Percentiles rank a stretch among this genome's conserved stretches.
Evolutionary conservation across 2,113 vertebrate species (phyloP).

Genomic region (Rhadina sibilatrix): DNA sequence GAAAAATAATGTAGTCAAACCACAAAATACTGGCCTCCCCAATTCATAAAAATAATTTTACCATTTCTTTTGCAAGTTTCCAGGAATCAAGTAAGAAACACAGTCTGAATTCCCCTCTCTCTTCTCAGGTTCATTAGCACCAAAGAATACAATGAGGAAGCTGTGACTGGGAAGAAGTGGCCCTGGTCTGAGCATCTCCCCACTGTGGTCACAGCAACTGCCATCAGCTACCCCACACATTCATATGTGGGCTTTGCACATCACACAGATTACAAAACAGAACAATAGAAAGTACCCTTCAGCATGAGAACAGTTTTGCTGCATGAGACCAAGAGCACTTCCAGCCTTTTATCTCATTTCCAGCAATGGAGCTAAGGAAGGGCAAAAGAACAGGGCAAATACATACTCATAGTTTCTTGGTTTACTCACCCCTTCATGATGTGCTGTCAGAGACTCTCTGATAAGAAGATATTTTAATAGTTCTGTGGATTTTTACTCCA

Average conservation of each 20-base stretch:
- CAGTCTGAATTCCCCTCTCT: neutral
- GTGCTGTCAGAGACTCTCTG: neutral
- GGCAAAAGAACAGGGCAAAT: neutral
- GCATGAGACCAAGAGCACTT: neutral
- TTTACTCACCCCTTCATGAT: neutral
- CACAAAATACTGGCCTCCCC: neutral
- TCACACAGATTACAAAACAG: neutral
- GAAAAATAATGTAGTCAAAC: neutral
- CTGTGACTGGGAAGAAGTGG: neutral
- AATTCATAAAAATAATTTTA: neutral
- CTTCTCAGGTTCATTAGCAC: neutral
- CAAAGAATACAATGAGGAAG: neutral
- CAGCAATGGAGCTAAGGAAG: neutral
- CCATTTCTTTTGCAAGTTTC: conserved; percentile 3
- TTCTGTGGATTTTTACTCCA: neutral
- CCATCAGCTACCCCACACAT: neutral
- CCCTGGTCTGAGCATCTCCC: neutral
- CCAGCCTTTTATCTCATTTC: neutral
- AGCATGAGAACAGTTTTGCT: neutral
- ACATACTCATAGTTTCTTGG: neutral
- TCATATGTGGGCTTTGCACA: neutral
- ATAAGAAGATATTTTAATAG: neutral
- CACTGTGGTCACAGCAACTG: neutral
- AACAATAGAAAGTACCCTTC: neutral
- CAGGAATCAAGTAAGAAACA: neutral